Evolutionary conservation across 2,797 vertebrate genomes (phyloP), one percentile per base, ranked within the genome.

Genomic region (Anableps anableps): DNA sequence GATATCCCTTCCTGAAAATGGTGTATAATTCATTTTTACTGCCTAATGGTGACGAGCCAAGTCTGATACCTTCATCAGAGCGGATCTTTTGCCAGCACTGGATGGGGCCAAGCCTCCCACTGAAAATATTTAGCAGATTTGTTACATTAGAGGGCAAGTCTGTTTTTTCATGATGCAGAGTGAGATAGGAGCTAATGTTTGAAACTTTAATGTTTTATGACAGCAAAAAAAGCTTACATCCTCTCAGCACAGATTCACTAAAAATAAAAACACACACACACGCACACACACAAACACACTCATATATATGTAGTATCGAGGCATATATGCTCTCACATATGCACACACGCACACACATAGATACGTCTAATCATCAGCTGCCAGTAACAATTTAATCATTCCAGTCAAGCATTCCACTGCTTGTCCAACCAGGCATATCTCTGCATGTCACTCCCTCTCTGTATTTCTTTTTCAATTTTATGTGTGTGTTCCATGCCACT

Each of bases 331-430:
- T 71, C 68, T 29, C 14, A 71, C 41, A 47, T 47, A 41, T 26
- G 21, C 64, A 34, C 68, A 78, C 77, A 83, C 29, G 81, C 75
- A 55, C 36, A 77, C 60, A 80, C 43, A 62, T 47, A 50, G n/a
- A n/a, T n/a, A n/a, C n/a, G n/a, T n/a, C n/a, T n/a, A n/a, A n/a
- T n/a, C 71, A 77, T 78, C 84, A 84, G 83, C 85, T 41, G 85
- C 88, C 85, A 90, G 85, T 90, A 88, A 86, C 85, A 90, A 90
- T 94, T 91, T 84, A 89, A 93, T 94, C 79, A 90, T 88, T 92
- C 88, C 88, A 92, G 91, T 89, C 90, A 91, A 90, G 90, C 88
- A 83, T 91, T 74, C 82, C 88, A 88, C 89, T 85, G 91, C 89
- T 82, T 85, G 87, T 92, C 89, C 91, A 92, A 80, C 82, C 84